These are phyloP conservation scores for Hemitrygon akajei DNA, from an alignment of 2,797 vertebrate genomes.

Conservation along the genomic window DNA sequence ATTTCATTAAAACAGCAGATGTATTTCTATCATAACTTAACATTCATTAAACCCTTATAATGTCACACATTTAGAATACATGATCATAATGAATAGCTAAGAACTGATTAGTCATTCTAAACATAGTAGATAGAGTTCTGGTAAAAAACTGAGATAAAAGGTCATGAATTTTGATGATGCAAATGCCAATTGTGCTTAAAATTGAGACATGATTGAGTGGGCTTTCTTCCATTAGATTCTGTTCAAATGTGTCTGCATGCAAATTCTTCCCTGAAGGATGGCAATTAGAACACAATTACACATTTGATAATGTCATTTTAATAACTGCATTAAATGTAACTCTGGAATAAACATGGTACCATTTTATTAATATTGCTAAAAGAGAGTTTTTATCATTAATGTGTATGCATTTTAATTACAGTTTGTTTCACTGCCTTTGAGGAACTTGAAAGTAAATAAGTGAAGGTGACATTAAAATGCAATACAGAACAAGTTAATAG, in stretches of 20 bases:
- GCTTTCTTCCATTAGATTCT: neutral
- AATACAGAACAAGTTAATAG: neutral
- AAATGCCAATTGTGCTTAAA: neutral
- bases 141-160: slow-evolving; percentile 3
- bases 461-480: neutral
- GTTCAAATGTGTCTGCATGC: neutral
- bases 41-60: neutral
- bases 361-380: neutral
- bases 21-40: neutral
- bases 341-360: neutral
- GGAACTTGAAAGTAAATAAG: neutral
- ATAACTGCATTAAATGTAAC: neutral
- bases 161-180: neutral
- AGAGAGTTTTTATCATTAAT: neutral
- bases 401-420: neutral
- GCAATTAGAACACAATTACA: neutral
- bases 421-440: neutral
- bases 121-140: neutral
- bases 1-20: neutral
- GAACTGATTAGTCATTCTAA: slow-evolving; percentile 10
- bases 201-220: neutral
- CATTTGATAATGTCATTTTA: neutral
- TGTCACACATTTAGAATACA: neutral
- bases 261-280: neutral
- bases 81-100: slow-evolving; percentile 15